phyloP scores from a whole-genome alignment of 2,113 vertebrate genomes.

The Mobula hypostoma region DNA sequence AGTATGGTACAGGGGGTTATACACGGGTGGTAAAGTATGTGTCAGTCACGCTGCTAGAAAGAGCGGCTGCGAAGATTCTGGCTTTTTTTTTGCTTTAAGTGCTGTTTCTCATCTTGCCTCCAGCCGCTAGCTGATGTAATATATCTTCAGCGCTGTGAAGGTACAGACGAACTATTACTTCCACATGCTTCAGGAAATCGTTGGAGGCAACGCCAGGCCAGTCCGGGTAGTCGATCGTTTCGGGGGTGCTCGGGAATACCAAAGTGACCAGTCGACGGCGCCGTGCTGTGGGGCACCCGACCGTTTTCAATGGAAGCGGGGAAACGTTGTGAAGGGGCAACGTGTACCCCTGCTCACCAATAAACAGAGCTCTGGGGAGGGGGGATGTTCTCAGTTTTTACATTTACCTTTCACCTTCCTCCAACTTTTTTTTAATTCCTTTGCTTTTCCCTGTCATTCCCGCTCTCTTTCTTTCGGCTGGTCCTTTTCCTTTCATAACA shows the following conservation, averaged over 20 bases:
- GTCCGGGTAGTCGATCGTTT: constrained; percentile 75
- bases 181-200: constrained; percentile 79
- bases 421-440: neutral
- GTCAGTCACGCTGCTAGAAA: neutral
- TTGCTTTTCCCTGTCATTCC: too few relatives aligned
- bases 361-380: neutral
- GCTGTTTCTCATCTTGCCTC: constrained; percentile 40
- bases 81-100: neutral
- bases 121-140: constrained; percentile 36
- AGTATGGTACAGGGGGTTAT: constrained; percentile 39
- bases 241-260: constrained; percentile 70
- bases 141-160: constrained; percentile 56
- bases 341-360: too few relatives aligned
- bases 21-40: neutral
- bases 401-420: neutral
- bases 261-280: constrained; percentile 47
- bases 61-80: constrained; percentile 31
- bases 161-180: constrained; percentile 74
- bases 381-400: neutral
- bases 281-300: neutral
- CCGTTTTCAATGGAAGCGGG: neutral
- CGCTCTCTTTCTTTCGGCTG: neutral
- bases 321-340: neutral
- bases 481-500: neutral
- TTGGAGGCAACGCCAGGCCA: constrained; percentile 66